Evolutionary conservation across 2,113 vertebrate species (phyloP).

Genomic region (Jacana jacana): DNA sequence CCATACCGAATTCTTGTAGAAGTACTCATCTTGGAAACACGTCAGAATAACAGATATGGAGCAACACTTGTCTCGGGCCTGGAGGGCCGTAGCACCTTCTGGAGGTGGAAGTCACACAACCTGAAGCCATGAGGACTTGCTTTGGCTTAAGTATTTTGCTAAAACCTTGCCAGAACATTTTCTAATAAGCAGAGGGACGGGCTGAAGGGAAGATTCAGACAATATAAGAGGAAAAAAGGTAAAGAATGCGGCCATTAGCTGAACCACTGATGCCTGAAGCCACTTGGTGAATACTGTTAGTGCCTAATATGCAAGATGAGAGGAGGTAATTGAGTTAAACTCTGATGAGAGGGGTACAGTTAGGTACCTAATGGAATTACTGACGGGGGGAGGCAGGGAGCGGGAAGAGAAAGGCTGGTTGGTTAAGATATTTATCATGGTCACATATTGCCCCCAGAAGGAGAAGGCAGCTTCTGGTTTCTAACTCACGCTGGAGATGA

Average conservation of each 20-base stretch:
- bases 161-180: neutral
- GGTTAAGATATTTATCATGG: neutral
- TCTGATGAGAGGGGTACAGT: conserved; percentile 1
- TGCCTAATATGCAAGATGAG: conserved; percentile 24
- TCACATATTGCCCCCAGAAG: neutral
- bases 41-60: neutral
- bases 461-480: neutral
- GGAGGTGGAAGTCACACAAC: neutral
- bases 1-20: neutral
- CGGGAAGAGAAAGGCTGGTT: neutral
- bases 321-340: conserved; percentile 33
- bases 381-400: neutral
- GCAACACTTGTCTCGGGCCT: too few species aligned
- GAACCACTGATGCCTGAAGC: neutral
- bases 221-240: neutral
- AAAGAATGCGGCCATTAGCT: neutral
- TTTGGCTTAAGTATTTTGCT: neutral
- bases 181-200: neutral
- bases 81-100: neutral
- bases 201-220: neutral
- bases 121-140: neutral
- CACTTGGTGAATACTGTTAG: conserved; percentile 4
- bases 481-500: neutral
- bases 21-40: neutral
- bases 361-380: conserved; percentile 39